Percentiles rank a stretch among this genome's conserved stretches.
Evolutionary conservation across 2,113 vertebrate genomes (phyloP).

Genomic region (Crotalus horridus): DNA sequence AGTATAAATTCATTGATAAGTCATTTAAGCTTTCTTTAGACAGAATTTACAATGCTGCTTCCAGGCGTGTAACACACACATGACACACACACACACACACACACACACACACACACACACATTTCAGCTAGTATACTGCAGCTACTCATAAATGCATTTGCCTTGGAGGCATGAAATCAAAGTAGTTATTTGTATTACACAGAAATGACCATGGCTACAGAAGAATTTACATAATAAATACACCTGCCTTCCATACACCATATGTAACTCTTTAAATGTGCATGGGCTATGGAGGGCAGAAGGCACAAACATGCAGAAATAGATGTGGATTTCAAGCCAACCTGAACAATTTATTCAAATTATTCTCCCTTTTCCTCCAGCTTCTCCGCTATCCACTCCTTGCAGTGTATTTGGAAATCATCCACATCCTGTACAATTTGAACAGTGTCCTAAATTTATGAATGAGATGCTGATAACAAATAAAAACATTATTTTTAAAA

Average conservation of each 20-base stretch:
- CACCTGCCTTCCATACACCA: conserved; percentile 33
- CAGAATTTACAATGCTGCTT: conserved; percentile 53
- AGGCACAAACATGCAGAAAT: conserved; percentile 31
- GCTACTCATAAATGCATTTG: conserved; percentile 54
- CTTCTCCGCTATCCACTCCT: not conserved
- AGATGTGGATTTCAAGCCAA: conserved; percentile 44
- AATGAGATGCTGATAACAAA: not conserved
- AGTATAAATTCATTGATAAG: conserved; percentile 56
- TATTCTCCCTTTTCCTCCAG: not conserved
- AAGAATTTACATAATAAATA: conserved; percentile 45
- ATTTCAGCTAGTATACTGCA: conserved; percentile 43
- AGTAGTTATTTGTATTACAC: conserved; percentile 53
- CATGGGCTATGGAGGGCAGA: not conserved
- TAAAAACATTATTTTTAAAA: not conserved
- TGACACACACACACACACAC: conserved; percentile 42
- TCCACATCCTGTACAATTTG: not conserved
- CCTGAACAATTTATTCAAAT: not conserved
- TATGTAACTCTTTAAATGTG: not conserved
- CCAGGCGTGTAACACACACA: conserved; percentile 40
- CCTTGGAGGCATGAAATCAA: conserved; percentile 47
- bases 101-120: conserved; percentile 43
- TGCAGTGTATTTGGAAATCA: not conserved
- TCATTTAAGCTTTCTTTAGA: conserved; percentile 59
- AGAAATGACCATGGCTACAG: conserved; percentile 49
- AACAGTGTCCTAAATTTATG: not conserved